A percentile compares a stretch with the other conserved stretches of the same genome.
Conservation (phyloP, 2,113 vertebrate genomes). For the Hylia prasina region DNA sequence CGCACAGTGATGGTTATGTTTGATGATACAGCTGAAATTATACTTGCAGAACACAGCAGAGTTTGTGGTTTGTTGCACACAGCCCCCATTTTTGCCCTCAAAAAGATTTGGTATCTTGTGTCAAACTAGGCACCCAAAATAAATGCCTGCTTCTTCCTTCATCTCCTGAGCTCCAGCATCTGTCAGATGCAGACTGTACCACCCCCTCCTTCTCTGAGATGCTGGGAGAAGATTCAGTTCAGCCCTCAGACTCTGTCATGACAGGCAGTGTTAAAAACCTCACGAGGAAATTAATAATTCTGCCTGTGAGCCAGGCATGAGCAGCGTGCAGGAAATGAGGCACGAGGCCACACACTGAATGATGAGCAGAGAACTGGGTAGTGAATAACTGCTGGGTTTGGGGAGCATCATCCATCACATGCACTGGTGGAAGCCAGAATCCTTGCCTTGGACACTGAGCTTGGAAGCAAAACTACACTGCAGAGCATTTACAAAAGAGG, state of each 20-base stretch:
- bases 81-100: background rate
- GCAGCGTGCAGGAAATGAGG: conserved; percentile 12
- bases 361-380: background rate
- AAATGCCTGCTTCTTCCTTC: background rate
- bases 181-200: background rate
- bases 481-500: background rate
- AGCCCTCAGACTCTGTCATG: conserved; percentile 1
- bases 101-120: background rate
- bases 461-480: background rate
- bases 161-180: background rate
- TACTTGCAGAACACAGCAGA: background rate
- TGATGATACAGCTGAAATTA: background rate
- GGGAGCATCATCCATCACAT: background rate
- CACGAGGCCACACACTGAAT: background rate
- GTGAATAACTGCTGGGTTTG: background rate
- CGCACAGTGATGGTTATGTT: background rate
- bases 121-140: background rate
- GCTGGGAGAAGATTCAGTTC: background rate
- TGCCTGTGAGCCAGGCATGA: conserved; percentile 9
- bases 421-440: background rate
- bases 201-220: background rate
- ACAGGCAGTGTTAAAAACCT: conserved; percentile 7
- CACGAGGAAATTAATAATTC: conserved; percentile 39
- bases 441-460: background rate
- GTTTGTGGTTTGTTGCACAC: background rate